phyloP scores from a whole-genome alignment of 1,140 invertebrate species.

The Frieseomelitta varia region DNA sequence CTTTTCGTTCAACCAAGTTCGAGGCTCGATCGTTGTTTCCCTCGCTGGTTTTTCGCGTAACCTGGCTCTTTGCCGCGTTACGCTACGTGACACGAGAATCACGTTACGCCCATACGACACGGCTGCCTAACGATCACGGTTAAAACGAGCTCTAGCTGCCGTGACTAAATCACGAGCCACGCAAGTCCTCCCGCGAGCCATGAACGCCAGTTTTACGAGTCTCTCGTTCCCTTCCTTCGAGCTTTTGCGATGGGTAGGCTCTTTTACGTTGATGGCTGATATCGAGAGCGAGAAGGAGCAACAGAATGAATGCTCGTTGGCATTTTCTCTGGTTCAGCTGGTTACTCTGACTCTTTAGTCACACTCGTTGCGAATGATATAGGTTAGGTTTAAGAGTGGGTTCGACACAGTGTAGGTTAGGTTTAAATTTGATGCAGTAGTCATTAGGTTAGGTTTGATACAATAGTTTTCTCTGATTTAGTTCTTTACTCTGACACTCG shows the following conservation, averaged over 20 bases:
- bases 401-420: too few species aligned
- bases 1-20: background rate
- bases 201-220: background rate
- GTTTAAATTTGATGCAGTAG: too few species aligned
- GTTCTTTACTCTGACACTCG: too few species aligned
- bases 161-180: constrained; percentile 49
- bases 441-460: too few species aligned
- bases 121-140: constrained; percentile 49
- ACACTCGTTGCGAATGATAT: background rate
- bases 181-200: constrained; percentile 33
- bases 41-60: constrained; percentile 16
- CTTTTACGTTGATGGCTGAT: background rate
- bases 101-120: constrained; percentile 44
- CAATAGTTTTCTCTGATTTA: background rate
- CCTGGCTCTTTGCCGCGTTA: constrained; percentile 3
- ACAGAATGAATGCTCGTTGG: constrained; percentile 31
- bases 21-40: background rate
- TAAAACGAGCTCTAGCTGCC: constrained; percentile 40
- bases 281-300: background rate
- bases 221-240: constrained; percentile 35
- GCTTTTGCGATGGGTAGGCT: background rate
- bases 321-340: background rate
- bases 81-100: constrained; percentile 49
- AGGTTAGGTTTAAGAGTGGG: too few species aligned
- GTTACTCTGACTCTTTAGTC: too few species aligned